Evolutionary conservation across 37 sponge, comb jelly and placozoan species (phyloP), one percentile per base, ranked within the genome.

Genomic region (Halichondria panicea): DNA sequence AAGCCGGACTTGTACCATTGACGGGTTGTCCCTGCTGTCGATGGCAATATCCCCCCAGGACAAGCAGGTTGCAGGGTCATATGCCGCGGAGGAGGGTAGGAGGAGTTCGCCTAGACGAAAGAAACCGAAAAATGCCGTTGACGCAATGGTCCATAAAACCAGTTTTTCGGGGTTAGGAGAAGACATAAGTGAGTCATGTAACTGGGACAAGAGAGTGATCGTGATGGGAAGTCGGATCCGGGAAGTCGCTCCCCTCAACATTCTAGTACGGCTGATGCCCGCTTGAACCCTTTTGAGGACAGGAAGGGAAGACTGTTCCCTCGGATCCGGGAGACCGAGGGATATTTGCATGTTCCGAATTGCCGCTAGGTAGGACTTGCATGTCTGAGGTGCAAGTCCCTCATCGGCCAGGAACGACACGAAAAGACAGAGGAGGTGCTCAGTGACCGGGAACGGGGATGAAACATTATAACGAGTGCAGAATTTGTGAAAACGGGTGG

Each of bases 291-390:
- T 38, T n/a, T 76, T 33, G 21, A 81, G 41, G 21, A 44, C 39
- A 11, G 88, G 88, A 22, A 71, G 77, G 1, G 77, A 60, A 1
- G 81, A 81, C 3, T 65, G 53, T 30, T 62, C 60, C n/a, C 69
- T 64, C 11, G 83, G 78, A 3, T 75, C 72, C 0, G 77, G 78
- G 21, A 79, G 37, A n/a, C 85, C 84, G 3, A 54, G 52, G 5
- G 40, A 13, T 2, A 81, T 52, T 19, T 88, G 83, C 28, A 64
- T 60, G 66, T 70, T 22, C 21, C 78, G 33, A 0, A 82, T 48
- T 33, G 43, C 83, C 44, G 83, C 62, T 15, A 88, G 72, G 66
- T 88, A 88, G 8, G 48, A 38, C 39, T 81, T 81, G 25, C 75
- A 63, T 25, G 78, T 74, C 31, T 53, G 77, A 28, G 63, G 74